Base-by-base conservation (phyloP, 1,140 invertebrate species). In the Scaptomyza graminum region DNA sequence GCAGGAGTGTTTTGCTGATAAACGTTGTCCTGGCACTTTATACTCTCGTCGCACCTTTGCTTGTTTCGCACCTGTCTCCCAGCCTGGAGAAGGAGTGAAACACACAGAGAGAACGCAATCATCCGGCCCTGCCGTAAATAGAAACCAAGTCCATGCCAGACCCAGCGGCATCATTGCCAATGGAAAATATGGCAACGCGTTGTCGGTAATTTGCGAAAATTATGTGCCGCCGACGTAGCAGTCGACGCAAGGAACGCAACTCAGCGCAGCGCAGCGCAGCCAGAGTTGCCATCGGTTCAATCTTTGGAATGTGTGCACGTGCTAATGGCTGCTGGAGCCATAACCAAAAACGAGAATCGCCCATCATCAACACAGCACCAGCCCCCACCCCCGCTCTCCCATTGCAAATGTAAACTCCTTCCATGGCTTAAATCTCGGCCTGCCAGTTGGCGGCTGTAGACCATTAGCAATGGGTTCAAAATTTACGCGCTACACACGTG, bases 171-270 rank as follows among this genome's bases (percentile, higher is more conserved):
- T 82, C 83, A 79, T 88, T 79, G 72, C 75, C 75, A 52, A 60
- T 73, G 59, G 39, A 87, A 87, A 88, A 87, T 87, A 87, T 79
- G 83, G 83, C 68, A 71, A 52, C 68, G 74, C 79, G 83, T 44
- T 79, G 71, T 71, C 79, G 83, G 80, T 87, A 87, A 87, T 87
- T 88, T 87, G 79, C 65, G 76, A 79, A 87, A 87, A 87, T 87
- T 88, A 88, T 87, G 78, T 84, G 81, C 69, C 63, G 81, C 81
- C 76, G 57, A 47, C 72, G 71, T 56, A 7, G 65, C 25, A 44
- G 44, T 34, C 31, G 44, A 22, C 18, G 18, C 18, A 22, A 22
- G 2, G 3, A 18, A 18, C 12, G 25, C n/a, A 31, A 3, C 31
- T 47, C 55, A 18, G 43, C 5, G 28, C 63, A 15, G 15, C 12